These are phyloP conservation scores for Acrocephalus arundinaceus DNA, from an alignment of 2,113 vertebrate genomes.

Conservation along the genomic window DNA sequence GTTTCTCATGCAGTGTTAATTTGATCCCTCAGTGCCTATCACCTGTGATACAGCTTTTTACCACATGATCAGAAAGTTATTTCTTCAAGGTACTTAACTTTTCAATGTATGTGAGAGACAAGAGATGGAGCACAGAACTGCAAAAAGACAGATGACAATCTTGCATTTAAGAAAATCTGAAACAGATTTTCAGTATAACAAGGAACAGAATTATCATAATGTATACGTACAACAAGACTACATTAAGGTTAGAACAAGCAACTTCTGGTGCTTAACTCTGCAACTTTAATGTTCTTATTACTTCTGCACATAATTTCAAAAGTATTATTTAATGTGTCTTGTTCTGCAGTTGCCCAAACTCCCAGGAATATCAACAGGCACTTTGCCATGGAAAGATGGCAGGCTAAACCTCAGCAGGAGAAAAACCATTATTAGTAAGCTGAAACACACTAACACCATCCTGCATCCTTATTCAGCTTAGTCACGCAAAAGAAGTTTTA, in stretches of 20 bases:
- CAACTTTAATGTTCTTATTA: conserved; percentile 58
- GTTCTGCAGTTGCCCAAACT: background rate
- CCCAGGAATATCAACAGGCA: conserved; percentile 15
- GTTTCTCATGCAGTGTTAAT: conserved; percentile 54
- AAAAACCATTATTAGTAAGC: background rate
- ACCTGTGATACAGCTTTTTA: conserved; percentile 47
- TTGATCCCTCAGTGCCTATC: conserved; percentile 49
- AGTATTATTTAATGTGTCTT: conserved; percentile 5
- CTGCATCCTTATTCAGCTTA: background rate
- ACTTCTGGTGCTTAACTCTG: conserved; percentile 36
- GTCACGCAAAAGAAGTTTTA: background rate
- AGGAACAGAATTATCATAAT: conserved; percentile 65
- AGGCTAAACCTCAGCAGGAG: background rate
- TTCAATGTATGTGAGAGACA: conserved; percentile 56
- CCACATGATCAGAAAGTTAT: conserved; percentile 43
- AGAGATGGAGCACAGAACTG: conserved; percentile 53
- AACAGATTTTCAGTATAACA: conserved; percentile 67
- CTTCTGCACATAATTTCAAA: conserved; percentile 30
- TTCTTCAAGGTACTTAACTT: conserved; percentile 66
- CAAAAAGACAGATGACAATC: conserved; percentile 68
- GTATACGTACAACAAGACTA: conserved; percentile 62
- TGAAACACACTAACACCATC: background rate
- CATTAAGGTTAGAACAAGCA: conserved; percentile 58
- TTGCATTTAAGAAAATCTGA: conserved; percentile 54
- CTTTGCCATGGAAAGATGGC: conserved; percentile 3